These are phyloP conservation scores for Mnemiopsis leidyi DNA, from an alignment of 37 sponge, comb jelly and placozoan genomes.

Conservation along the genomic window DNA sequence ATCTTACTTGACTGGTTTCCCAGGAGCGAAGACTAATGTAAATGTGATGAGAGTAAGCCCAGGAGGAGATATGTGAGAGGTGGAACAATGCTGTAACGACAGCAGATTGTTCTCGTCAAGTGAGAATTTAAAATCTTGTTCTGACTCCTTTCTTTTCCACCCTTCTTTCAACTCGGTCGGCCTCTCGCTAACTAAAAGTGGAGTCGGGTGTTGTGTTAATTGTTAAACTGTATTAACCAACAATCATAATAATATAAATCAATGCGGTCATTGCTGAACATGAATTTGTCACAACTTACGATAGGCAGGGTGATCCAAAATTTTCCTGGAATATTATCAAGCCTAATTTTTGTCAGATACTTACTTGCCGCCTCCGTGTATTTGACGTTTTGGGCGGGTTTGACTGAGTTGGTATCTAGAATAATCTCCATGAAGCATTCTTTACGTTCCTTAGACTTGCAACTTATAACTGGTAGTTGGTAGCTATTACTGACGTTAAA, in stretches of 20 bases:
- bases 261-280: no score
- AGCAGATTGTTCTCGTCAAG: constrained; percentile 35
- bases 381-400: neutral
- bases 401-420: neutral
- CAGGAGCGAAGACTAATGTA: constrained; percentile 72
- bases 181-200: constrained; percentile 11
- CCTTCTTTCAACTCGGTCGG: constrained; percentile 38
- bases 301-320: no score
- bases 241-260: no score
- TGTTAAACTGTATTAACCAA: no score
- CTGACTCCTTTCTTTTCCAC: neutral
- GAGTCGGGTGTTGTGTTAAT: neutral
- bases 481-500: constrained; percentile 15
- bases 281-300: no score
- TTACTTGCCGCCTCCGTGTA: constrained; percentile 54
- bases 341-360: no score
- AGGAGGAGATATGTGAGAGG: constrained; percentile 27
- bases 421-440: constrained; percentile 57
- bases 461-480: constrained; percentile 43
- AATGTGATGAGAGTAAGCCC: constrained; percentile 66
- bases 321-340: no score
- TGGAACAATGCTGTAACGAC: constrained; percentile 29
- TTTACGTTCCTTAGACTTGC: constrained; percentile 60
- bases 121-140: constrained; percentile 32
- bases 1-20: constrained; percentile 77